Evolutionary conservation across 2,797 vertebrate genomes (phyloP), one percentile per base, ranked within the genome.

Genomic region (Adrianichthys oophorus): DNA sequence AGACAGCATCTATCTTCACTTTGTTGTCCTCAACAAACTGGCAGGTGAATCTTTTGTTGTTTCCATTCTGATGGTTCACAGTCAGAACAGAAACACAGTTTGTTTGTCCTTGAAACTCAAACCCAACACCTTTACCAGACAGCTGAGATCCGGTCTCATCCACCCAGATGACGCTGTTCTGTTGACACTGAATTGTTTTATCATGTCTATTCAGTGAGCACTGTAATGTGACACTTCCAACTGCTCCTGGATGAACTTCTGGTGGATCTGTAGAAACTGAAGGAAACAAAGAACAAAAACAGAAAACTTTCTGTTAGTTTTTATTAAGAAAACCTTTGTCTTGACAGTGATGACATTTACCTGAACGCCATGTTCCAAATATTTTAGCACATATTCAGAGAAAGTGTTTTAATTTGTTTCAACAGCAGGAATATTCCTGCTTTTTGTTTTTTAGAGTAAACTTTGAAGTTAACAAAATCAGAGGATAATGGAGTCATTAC

Each of bases 211-310:
- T 16, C 19, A 57, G 32, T 14, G 55, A 41, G 21, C 56, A 59
- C 13, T 5, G 7, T 42, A 59, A 19, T 4, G 40, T 16, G 14
- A 43, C 7, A 12, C 8, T 4, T 7, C 14, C 21, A 43, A 19
- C n/a, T 32, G 8, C 29, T 32, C 29, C 10, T 32, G 29, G 29
- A 32, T 32, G 8, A 14, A 2, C 18, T 17, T 18, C 65, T 49
- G 41, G 19, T 43, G 32, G 15, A 50, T 2, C 14, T 6, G 0
- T 1, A 52, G 41, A 56, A 61, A 59, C 53, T 56, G 43, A 32
- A 46, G 7, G n/a, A 48, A 18, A 45, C n/a, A 0, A 18, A 19
- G 0, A 45, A 18, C 0, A n/a, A 19, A 0, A 23, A 16, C 2
- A 23, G 1, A 8, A 48, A 18, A 41, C 1, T 47, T 17, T 6